Percentiles rank a stretch among this genome's conserved stretches.
These are phyloP conservation scores for Drosophila tristis DNA, from an alignment of 1,140 invertebrate species.

Conservation along the genomic window DNA sequence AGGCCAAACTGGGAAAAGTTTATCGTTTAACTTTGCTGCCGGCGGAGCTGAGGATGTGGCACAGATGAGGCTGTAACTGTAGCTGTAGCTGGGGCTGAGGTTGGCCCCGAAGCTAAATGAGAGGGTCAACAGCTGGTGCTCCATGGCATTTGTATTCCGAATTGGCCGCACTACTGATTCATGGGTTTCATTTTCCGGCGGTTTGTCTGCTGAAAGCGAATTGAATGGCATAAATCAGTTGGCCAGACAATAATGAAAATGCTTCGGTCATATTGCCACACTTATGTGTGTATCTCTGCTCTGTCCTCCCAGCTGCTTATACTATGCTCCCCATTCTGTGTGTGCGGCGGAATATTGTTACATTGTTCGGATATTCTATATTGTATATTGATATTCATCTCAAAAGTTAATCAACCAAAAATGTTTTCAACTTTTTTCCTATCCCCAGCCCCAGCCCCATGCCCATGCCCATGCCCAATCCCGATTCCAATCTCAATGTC, in stretches of 20 bases:
- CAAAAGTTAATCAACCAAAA: constrained; percentile 72
- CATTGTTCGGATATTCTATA: constrained; percentile 20
- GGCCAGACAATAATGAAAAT: constrained; percentile 69
- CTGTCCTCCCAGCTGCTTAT: constrained; percentile 5
- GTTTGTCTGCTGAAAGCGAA: constrained; percentile 65
- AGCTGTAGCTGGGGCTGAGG: too few relatives aligned
- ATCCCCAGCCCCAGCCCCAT: too few relatives aligned
- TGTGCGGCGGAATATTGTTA: constrained; percentile 8
- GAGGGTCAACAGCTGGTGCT: constrained; percentile 26
- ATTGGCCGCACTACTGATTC: constrained; percentile 62
- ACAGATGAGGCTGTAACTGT: too few relatives aligned
- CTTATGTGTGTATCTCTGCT: constrained; percentile 13
- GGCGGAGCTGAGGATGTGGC: neutral
- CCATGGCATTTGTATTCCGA: constrained; percentile 46
- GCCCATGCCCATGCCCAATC: too few relatives aligned
- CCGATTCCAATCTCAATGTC: neutral
- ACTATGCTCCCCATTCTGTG: constrained; percentile 8
- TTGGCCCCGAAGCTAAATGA: neutral
- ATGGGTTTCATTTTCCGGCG: constrained; percentile 66
- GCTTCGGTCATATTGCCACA: constrained; percentile 43
- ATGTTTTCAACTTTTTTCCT: constrained; percentile 16
- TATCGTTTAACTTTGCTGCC: constrained; percentile 49
- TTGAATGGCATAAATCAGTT: constrained; percentile 72
- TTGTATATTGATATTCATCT: constrained; percentile 66
- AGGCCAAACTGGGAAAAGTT: constrained; percentile 53